Evolutionary conservation across 1,140 invertebrate species (phyloP).

Genomic region (Sweltsa coloradensis): DNA sequence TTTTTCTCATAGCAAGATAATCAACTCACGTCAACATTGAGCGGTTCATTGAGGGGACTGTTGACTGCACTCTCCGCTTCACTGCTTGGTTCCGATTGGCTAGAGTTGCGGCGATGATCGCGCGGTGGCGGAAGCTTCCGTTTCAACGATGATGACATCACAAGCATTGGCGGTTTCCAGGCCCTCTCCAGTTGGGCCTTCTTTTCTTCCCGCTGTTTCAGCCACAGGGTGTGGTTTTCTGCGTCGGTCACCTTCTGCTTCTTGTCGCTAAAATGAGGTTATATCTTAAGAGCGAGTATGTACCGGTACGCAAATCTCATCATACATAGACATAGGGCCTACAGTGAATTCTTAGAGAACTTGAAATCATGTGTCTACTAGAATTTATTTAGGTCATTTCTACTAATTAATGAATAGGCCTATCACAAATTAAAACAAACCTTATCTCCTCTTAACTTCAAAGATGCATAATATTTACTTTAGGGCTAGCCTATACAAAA

Average conservation of each 20-base stretch:
- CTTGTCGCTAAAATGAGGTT: constrained; percentile 46
- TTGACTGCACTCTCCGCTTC: constrained; percentile 20
- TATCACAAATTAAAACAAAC: too few relatives aligned
- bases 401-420: too few relatives aligned
- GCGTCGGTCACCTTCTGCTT: constrained; percentile 50
- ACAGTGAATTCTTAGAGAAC: too few relatives aligned
- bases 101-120: constrained; percentile 7
- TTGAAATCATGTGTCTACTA: too few relatives aligned
- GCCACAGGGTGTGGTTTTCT: constrained; percentile 46
- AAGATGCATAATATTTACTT: too few relatives aligned
- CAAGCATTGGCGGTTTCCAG: constrained; percentile 37
- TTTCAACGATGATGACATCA: too few relatives aligned
- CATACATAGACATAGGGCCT: too few relatives aligned
- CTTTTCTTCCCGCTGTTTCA: constrained; percentile 54
- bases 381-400: too few relatives aligned
- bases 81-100: constrained; percentile 20
- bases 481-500: too few relatives aligned
- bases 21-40: constrained; percentile 18
- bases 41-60: constrained; percentile 18
- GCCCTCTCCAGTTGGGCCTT: constrained; percentile 40
- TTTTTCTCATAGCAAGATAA: not conserved
- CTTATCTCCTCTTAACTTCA: too few relatives aligned
- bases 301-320: too few relatives aligned
- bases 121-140: constrained; percentile 3
- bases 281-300: too few relatives aligned